These are phyloP conservation scores for Hirtodrosophila trivittata DNA, from an alignment of 2,888 invertebrate genomes.

Conservation along the genomic window DNA sequence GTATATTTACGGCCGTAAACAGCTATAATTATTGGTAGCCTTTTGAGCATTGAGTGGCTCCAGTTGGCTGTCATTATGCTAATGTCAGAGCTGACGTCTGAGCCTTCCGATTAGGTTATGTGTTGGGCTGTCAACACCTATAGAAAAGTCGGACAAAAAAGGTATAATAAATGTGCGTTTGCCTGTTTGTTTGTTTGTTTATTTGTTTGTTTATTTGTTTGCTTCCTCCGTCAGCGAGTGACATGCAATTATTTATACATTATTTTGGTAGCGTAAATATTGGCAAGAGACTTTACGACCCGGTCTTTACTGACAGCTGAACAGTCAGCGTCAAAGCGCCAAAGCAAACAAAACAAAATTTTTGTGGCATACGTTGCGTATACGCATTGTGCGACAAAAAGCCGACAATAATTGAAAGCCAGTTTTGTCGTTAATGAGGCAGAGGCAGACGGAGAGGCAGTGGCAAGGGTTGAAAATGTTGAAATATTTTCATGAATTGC, in stretches of 20 bases:
- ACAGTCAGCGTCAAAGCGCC: constrained; percentile 5
- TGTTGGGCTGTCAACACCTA: constrained; percentile 58
- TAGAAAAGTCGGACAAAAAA: constrained; percentile 6
- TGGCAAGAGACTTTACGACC: constrained; percentile 48
- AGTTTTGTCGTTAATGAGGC: not conserved
- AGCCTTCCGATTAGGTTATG: constrained; percentile 48
- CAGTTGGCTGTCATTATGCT: constrained; percentile 51
- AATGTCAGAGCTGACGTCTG: constrained; percentile 42
- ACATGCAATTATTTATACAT: constrained; percentile 73
- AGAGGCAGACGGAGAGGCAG: not conserved
- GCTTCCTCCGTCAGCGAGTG: constrained; percentile 51
- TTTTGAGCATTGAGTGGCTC: not conserved
- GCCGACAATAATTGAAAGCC: constrained; percentile 20
- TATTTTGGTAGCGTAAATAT: constrained; percentile 62
- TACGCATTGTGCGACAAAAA: constrained; percentile 21
- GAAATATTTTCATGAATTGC: constrained; percentile 2
- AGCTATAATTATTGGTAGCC: constrained; percentile 31
- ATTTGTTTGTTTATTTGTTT: constrained; percentile 11
- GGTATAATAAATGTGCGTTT: constrained; percentile 31
- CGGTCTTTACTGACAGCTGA: constrained; percentile 18
- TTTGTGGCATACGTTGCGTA: constrained; percentile 35
- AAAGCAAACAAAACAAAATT: constrained; percentile 34
- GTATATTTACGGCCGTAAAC: constrained; percentile 14
- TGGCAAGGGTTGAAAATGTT: not conserved
- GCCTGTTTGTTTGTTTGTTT: constrained; percentile 21